These are phyloP conservation scores for Scylla paramamosain DNA, from an alignment of 1,140 invertebrate species.

Conservation along the genomic window DNA sequence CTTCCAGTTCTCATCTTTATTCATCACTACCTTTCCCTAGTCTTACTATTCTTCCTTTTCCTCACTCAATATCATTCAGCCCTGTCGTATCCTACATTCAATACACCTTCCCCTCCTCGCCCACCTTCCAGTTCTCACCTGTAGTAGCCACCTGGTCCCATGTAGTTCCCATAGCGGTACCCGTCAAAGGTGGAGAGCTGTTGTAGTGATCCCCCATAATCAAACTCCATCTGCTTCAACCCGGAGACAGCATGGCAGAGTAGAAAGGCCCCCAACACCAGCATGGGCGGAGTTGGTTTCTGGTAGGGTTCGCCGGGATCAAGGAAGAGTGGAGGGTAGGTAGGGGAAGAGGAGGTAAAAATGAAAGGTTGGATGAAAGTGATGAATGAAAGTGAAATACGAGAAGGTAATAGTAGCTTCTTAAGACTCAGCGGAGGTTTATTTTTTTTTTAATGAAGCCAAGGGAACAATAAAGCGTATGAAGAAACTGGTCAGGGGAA, in stretches of 20 bases:
- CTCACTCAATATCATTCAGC: neutral
- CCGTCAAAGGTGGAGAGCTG: conserved; percentile 48
- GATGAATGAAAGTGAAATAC: neutral
- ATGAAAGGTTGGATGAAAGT: neutral
- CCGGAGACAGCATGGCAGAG: neutral
- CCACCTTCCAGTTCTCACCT: neutral
- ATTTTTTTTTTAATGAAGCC: no score
- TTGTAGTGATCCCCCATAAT: neutral
- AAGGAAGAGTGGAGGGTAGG: neutral
- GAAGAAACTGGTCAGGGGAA: no score
- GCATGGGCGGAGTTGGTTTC: neutral
- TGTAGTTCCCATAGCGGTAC: neutral
- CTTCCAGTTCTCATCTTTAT: neutral
- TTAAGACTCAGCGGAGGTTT: neutral
- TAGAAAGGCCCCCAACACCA: neutral
- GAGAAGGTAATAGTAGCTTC: neutral
- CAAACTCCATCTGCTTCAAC: neutral
- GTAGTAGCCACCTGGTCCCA: neutral
- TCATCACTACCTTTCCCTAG: neutral
- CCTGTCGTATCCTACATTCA: no score
- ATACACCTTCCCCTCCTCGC: no score
- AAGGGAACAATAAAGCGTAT: neutral
- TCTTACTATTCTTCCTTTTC: neutral
- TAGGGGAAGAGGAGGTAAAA: neutral
- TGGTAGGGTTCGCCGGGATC: neutral